phyloP scores from a whole-genome alignment of 2,888 invertebrate genomes.

The Ashinkailepas kermadecensis region DNA sequence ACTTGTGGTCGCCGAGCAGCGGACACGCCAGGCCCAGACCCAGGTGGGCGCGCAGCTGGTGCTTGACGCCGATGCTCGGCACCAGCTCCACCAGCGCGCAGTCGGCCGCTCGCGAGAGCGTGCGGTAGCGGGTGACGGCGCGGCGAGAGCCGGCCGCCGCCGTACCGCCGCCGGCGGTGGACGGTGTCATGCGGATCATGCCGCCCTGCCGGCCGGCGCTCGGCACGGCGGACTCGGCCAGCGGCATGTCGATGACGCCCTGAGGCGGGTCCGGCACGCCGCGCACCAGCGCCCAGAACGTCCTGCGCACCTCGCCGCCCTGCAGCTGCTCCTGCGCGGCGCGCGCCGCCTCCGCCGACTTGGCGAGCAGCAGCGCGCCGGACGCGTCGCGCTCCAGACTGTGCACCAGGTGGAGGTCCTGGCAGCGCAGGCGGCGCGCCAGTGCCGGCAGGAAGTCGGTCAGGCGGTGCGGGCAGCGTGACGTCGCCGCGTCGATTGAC shows the following conservation, averaged over 20 bases:
- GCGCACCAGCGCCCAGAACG: constrained; percentile 45
- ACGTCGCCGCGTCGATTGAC: constrained; percentile 34
- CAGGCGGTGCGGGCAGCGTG: constrained; percentile 36
- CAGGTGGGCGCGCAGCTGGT: constrained; percentile 49
- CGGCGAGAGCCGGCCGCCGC: constrained; percentile 29
- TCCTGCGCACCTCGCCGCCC: constrained; percentile 40
- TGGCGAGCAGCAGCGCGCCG: constrained; percentile 41
- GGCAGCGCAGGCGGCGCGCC: constrained; percentile 35
- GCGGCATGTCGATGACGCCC: constrained; percentile 46
- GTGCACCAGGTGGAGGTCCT: constrained; percentile 39
- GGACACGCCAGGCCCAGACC: constrained; percentile 47
- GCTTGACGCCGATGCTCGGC: constrained; percentile 46
- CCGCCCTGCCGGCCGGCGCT: constrained; percentile 37
- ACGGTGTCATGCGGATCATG: not conserved
- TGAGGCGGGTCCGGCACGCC: constrained; percentile 42
- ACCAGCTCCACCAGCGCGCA: constrained; percentile 44
- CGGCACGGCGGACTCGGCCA: constrained; percentile 41
- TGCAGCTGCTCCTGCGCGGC: constrained; percentile 42
- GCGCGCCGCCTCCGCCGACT: constrained; percentile 41
- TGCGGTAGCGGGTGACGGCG: constrained; percentile 41
- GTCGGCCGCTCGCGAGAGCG: constrained; percentile 37
- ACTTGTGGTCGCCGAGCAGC: constrained; percentile 52
- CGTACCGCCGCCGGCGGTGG: constrained; percentile 25
- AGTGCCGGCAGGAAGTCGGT: constrained; percentile 38
- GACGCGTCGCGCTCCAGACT: constrained; percentile 42